Percentiles rank a stretch among this genome's conserved stretches.
phyloP scores from a whole-genome alignment of 2,888 invertebrate species.

The Thera britannica region DNA sequence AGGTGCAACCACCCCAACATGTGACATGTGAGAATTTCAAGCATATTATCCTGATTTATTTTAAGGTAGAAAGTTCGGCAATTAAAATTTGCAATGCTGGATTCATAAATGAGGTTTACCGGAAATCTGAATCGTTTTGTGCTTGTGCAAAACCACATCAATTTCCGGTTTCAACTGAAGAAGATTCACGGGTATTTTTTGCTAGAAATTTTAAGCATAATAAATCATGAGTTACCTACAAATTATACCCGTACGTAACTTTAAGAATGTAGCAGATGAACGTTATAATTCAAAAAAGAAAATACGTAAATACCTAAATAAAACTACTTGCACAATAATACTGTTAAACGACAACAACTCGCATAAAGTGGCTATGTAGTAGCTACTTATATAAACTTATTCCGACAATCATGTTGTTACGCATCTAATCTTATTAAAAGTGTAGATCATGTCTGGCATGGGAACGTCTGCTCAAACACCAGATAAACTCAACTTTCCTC shows the following conservation, averaged over 20 bases:
- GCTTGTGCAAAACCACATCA: too few relatives aligned
- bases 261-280: too few relatives aligned
- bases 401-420: neutral
- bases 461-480: neutral
- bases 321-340: neutral
- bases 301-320: neutral
- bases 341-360: neutral
- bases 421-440: neutral
- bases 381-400: slow-evolving; percentile 5
- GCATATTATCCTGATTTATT: slow-evolving; percentile 20
- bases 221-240: too few relatives aligned
- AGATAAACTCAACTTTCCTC: slow-evolving; percentile 12
- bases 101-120: too few relatives aligned
- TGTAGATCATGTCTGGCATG: slow-evolving; percentile 2
- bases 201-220: too few relatives aligned
- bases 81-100: slow-evolving; percentile 1
- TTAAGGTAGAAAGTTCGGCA: slow-evolving; percentile 24
- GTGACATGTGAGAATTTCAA: slow-evolving; percentile 43
- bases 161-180: too few relatives aligned
- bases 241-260: too few relatives aligned
- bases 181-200: too few relatives aligned
- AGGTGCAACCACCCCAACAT: slow-evolving; percentile 55
- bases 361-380: neutral
- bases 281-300: too few relatives aligned
- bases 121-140: too few relatives aligned